Conservation (phyloP, 2,113 vertebrate species). For the Mus pahari region DNA sequence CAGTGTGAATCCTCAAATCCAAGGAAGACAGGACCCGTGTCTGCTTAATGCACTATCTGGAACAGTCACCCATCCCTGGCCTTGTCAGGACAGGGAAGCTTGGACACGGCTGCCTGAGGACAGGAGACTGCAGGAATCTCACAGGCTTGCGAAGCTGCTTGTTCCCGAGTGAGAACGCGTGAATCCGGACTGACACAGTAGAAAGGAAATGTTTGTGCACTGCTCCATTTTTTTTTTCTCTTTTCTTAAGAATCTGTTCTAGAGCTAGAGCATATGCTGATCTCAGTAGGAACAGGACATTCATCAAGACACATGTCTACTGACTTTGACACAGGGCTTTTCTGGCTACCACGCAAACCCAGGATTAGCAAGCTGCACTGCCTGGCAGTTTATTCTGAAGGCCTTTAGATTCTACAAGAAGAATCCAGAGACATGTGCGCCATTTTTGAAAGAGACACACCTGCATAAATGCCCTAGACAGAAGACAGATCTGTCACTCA, state of each 20-base stretch:
- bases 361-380: background rate
- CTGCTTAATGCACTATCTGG: background rate
- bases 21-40: background rate
- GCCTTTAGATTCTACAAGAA: background rate
- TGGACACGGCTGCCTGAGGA: too few species aligned
- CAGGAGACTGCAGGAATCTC: accelerated
- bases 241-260: background rate
- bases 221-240: background rate
- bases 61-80: accelerated
- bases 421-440: background rate
- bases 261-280: background rate
- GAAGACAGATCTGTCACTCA: background rate
- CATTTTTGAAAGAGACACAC: background rate
- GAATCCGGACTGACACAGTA: too few species aligned
- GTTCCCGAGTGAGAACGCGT: background rate
- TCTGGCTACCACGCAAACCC: background rate
- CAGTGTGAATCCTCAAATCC: background rate
- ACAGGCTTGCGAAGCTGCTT: accelerated
- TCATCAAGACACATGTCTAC: too few species aligned
- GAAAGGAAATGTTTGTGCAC: background rate
- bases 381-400: background rate
- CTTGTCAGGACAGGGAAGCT: accelerated
- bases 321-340: background rate
- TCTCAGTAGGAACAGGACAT: background rate
- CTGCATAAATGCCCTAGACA: background rate